These are phyloP conservation scores for Gari tellinella DNA, from an alignment of 2,888 invertebrate genomes.

Conservation along the genomic window DNA sequence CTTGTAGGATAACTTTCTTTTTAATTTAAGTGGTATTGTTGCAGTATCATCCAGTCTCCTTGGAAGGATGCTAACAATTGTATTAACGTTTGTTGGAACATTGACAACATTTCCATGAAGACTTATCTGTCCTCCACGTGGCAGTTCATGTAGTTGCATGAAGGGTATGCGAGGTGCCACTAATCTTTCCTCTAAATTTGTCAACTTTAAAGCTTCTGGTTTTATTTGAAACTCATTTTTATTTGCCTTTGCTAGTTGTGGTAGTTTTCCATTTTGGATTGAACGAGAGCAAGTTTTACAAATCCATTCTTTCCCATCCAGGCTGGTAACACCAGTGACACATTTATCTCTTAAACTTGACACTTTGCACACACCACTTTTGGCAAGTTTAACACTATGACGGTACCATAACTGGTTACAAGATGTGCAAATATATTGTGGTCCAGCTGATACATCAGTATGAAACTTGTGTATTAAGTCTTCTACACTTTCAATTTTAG, in stretches of 20 bases:
- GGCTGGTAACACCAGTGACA: neutral
- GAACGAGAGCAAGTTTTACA: slow-evolving; percentile 8
- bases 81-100: slow-evolving; percentile 15
- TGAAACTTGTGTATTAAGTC: slow-evolving; percentile 7
- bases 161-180: slow-evolving; percentile 8
- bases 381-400: neutral
- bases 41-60: slow-evolving; percentile 8
- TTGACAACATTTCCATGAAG: slow-evolving; percentile 18
- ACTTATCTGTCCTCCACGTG: slow-evolving; percentile 11
- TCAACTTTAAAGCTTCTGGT: slow-evolving; percentile 4
- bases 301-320: slow-evolving; percentile 6
- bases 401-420: slow-evolving; percentile 21
- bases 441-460: slow-evolving; percentile 1
- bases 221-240: neutral
- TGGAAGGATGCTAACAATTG: slow-evolving; percentile 14
- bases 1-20: slow-evolving; percentile 15
- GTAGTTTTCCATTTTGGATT: slow-evolving; percentile 1
- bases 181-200: slow-evolving; percentile 17
- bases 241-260: neutral
- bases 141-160: slow-evolving; percentile 19
- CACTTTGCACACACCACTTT: neutral
- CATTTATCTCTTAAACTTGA: slow-evolving; percentile 2
- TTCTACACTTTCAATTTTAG: neutral
- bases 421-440: slow-evolving; percentile 11
- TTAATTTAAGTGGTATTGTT: slow-evolving; percentile 16